Evolutionary conservation across 2,113 vertebrate species (phyloP).

Genomic region (Clarias macrocephalus): DNA sequence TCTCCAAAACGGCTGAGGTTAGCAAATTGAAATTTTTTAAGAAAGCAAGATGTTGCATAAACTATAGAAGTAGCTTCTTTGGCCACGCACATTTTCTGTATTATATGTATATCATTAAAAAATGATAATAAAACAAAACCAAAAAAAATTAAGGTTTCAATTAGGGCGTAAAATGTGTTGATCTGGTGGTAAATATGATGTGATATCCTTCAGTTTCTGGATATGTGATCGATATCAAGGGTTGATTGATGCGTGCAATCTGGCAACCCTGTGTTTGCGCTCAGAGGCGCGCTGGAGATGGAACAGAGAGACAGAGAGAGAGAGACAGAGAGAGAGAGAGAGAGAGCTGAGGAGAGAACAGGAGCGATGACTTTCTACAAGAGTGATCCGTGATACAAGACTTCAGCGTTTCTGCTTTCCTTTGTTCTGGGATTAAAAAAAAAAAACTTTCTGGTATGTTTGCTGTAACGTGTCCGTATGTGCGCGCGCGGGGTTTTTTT

Average conservation of each 20-base stretch:
- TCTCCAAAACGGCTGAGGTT: no score
- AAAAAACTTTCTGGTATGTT: background rate
- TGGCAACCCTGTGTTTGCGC: constrained; percentile 26
- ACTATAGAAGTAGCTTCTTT: no score
- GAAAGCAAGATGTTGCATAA: no score
- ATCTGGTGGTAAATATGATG: background rate
- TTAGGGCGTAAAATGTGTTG: background rate
- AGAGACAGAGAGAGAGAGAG: no score
- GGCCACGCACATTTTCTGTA: no score
- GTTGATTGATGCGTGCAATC: background rate
- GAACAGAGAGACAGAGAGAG: background rate
- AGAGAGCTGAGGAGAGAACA: background rate
- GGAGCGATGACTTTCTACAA: background rate
- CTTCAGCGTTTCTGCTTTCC: background rate
- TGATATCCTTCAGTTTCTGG: background rate
- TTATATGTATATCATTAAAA: no score
- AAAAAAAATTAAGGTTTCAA: background rate
- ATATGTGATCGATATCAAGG: background rate
- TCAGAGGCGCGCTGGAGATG: constrained; percentile 16
- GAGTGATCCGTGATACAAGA: background rate
- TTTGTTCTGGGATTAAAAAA: background rate
- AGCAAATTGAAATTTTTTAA: no score
- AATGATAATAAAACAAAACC: background rate
- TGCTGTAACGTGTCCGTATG: background rate
- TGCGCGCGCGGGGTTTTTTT: no score